phyloP scores from a whole-genome alignment of 2,113 vertebrate species.

The Gymnogyps californianus region DNA sequence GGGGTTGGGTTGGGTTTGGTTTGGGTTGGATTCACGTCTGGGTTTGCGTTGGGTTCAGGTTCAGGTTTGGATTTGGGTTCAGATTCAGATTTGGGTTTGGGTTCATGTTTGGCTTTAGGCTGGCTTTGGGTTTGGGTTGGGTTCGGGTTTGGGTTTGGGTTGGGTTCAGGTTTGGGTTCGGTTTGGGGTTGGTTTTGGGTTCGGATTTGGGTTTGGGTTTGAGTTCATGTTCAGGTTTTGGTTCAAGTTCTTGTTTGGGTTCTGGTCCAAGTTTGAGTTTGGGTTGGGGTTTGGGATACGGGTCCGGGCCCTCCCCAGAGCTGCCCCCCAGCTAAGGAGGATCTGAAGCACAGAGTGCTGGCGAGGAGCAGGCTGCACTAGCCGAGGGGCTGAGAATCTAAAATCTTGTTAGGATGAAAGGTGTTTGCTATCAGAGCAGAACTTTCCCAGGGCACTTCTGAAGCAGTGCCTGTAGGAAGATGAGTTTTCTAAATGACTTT shows the following conservation, averaged over 20 bases:
- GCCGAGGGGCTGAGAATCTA: neutral
- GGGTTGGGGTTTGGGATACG: neutral
- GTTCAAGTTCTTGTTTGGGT: neutral
- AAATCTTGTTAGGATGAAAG: conserved; percentile 2
- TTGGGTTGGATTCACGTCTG: neutral
- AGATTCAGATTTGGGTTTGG: too few relatives aligned
- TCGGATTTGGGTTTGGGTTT: neutral
- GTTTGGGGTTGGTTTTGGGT: too few relatives aligned
- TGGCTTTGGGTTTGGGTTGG: neutral
- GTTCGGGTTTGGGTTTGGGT: neutral
- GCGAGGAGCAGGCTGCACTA: neutral
- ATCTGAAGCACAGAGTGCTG: rapidly evolving
- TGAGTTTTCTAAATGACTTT: conserved; percentile 70
- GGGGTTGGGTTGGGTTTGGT: neutral
- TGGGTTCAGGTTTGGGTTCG: neutral
- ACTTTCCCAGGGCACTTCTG: conserved; percentile 61
- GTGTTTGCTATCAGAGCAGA: conserved; percentile 32
- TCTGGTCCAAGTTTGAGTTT: neutral
- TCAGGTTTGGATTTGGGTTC: neutral
- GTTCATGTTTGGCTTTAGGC: neutral
- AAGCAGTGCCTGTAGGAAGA: conserved; percentile 61
- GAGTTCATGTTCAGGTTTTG: neutral
- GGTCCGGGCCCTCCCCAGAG: neutral
- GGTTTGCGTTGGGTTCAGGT: neutral
- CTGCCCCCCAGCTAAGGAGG: neutral